These are phyloP conservation scores for Drosophila subquinaria DNA, from an alignment of 2,888 invertebrate species.

Conservation along the genomic window DNA sequence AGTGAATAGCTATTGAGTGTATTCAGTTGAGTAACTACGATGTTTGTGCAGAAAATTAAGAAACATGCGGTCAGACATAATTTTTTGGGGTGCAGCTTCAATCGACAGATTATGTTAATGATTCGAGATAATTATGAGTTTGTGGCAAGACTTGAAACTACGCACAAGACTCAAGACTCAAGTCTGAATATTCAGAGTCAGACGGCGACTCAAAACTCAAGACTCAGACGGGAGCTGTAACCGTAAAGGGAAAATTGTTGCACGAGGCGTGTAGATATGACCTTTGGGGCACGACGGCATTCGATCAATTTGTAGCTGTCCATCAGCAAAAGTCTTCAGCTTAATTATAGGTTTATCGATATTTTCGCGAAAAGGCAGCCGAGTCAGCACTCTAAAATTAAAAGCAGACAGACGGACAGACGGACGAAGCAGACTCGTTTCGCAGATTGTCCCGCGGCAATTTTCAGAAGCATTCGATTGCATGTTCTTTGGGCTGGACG, in stretches of 20 bases:
- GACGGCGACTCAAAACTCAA: not conserved
- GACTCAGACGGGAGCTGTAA: slow-evolving; percentile 70
- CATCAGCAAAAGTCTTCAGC: slow-evolving; percentile 69
- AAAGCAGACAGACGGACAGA: slow-evolving; percentile 31
- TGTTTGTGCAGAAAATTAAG: slow-evolving; percentile 40
- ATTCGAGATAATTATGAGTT: slow-evolving; percentile 70
- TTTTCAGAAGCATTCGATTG: slow-evolving; percentile 78
- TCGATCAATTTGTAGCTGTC: slow-evolving; percentile 79
- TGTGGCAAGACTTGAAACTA: slow-evolving; percentile 30
- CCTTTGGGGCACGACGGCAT: slow-evolving; percentile 71
- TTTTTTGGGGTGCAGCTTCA: slow-evolving; percentile 46
- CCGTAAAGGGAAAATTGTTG: slow-evolving; percentile 46
- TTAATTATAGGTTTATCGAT: slow-evolving; percentile 74
- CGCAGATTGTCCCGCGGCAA: slow-evolving; percentile 74
- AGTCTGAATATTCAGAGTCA: not conserved
- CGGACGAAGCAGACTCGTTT: slow-evolving; percentile 54
- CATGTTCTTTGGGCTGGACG: slow-evolving; percentile 50
- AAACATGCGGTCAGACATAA: slow-evolving; percentile 30
- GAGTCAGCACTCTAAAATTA: slow-evolving; percentile 55
- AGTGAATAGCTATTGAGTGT: slow-evolving; percentile 12
- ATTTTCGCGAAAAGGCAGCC: slow-evolving; percentile 55
- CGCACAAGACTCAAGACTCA: slow-evolving; percentile 14
- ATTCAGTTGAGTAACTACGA: slow-evolving; percentile 15
- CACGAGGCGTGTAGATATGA: slow-evolving; percentile 60
- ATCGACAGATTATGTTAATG: slow-evolving; percentile 77